These are phyloP conservation scores for Aphis craccivora DNA, from an alignment of 1,140 invertebrate species.

Conservation along the genomic window DNA sequence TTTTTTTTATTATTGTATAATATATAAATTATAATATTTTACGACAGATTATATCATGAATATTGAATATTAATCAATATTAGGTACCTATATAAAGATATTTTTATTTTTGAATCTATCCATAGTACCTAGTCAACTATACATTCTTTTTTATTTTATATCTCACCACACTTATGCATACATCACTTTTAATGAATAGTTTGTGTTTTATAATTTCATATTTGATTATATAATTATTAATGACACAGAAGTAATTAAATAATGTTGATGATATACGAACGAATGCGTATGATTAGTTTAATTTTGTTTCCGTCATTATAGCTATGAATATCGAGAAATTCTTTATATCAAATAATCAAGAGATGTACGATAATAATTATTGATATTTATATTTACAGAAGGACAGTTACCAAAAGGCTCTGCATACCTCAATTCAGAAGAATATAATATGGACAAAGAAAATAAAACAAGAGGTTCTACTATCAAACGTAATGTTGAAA, in stretches of 20 bases:
- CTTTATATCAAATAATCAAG: not conserved
- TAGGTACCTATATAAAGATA: not conserved
- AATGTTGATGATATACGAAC: not conserved
- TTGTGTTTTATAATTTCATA: not conserved
- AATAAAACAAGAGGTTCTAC: conserved; percentile 63
- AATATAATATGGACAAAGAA: conserved; percentile 62
- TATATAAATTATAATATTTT: not conserved
- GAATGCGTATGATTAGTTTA: not conserved
- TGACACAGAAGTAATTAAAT: not conserved
- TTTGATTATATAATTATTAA: not conserved
- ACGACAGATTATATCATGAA: not conserved
- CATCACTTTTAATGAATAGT: not conserved
- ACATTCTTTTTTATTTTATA: not conserved
- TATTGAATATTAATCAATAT: not conserved
- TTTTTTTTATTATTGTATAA: too few relatives aligned
- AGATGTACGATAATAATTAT: not conserved
- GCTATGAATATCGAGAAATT: not conserved
- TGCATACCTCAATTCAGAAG: conserved; percentile 72
- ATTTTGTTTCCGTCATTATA: not conserved
- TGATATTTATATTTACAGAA: conserved; percentile 69
- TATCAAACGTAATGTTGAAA: conserved; percentile 66
- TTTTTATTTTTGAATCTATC: not conserved
- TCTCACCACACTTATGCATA: not conserved
- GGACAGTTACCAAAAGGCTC: conserved; percentile 82
- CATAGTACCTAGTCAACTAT: not conserved